Evolutionary conservation across 1,140 invertebrate species (phyloP).

Genomic region (Drosophila kurseongensis): DNA sequence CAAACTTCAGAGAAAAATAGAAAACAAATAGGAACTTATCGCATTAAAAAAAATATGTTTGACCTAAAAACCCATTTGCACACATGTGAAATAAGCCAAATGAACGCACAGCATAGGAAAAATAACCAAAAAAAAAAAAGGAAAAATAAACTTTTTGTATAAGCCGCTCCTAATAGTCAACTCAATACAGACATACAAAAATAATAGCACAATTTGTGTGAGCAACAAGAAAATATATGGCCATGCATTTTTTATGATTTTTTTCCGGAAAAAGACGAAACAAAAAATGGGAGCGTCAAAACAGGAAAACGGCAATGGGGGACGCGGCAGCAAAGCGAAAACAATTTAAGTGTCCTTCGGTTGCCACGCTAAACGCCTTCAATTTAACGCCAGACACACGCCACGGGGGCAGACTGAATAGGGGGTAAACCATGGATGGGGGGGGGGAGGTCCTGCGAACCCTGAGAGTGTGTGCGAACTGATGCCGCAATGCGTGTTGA

Average conservation of each 20-base stretch:
- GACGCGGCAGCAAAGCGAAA: conserved; percentile 40
- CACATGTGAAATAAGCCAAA: conserved; percentile 44
- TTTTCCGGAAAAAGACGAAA: conserved; percentile 27
- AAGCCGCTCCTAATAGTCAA: conserved; percentile 43
- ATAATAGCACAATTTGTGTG: conserved; percentile 53
- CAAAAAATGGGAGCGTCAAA: conserved; percentile 13
- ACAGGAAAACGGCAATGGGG: conserved; percentile 7
- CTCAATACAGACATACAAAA: conserved; percentile 32
- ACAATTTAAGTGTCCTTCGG: conserved; percentile 61
- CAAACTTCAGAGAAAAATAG: neutral
- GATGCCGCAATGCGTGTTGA: conserved; percentile 53
- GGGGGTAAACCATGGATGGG: too few species aligned
- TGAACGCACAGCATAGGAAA: conserved; percentile 15
- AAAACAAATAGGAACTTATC: neutral
- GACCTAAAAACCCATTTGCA: conserved; percentile 36
- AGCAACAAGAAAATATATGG: conserved; percentile 59
- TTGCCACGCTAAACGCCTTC: conserved; percentile 61
- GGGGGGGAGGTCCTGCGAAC: neutral
- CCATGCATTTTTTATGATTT: conserved; percentile 66
- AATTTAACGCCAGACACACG: conserved; percentile 60
- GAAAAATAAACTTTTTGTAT: conserved; percentile 21
- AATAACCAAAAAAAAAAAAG: conserved; percentile 4
- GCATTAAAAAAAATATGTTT: conserved; percentile 2
- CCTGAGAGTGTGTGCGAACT: conserved; percentile 21
- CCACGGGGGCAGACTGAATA: conserved; percentile 18